These are phyloP conservation scores for Ceratothoa steindachneri DNA, from an alignment of 2,888 invertebrate genomes.

Conservation along the genomic window DNA sequence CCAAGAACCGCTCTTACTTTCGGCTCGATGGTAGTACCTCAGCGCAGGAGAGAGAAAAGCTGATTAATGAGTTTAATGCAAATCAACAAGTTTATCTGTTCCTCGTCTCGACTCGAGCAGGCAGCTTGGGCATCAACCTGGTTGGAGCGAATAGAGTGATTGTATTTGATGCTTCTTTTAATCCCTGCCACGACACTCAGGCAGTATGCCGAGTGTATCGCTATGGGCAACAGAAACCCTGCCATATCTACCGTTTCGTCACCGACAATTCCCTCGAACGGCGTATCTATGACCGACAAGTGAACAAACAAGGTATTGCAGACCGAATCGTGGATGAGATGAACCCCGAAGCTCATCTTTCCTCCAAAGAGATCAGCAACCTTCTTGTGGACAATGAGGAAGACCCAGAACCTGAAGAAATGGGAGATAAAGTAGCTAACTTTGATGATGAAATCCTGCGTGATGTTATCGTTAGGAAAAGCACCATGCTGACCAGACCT, in stretches of 20 bases:
- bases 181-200: constrained; percentile 96
- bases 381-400: constrained; percentile 85
- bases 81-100: constrained; percentile 75
- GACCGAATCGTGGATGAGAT: constrained; percentile 97
- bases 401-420: constrained; percentile 71
- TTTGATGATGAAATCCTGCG: constrained; percentile 79
- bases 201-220: constrained; percentile 94
- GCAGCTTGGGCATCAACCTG: constrained; percentile 93
- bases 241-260: constrained; percentile 92
- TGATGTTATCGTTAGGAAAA: constrained; percentile 59
- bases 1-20: constrained; percentile 80
- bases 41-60: constrained; percentile 86
- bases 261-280: constrained; percentile 96
- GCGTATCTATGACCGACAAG: constrained; percentile 96
- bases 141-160: constrained; percentile 96
- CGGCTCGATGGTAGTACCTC: constrained; percentile 92
- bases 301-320: constrained; percentile 75
- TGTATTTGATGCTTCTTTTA: constrained; percentile 98
- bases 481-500: constrained; percentile 60
- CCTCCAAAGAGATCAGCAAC: constrained; percentile 82
- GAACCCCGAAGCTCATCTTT: constrained; percentile 89
- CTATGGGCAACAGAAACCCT: constrained; percentile 90
- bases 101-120: constrained; percentile 92
- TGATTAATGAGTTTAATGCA: constrained; percentile 92
- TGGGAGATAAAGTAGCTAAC: constrained; percentile 66